These are phyloP conservation scores for Chloroclysta siterata DNA, from an alignment of 2,888 invertebrate genomes.

Conservation along the genomic window DNA sequence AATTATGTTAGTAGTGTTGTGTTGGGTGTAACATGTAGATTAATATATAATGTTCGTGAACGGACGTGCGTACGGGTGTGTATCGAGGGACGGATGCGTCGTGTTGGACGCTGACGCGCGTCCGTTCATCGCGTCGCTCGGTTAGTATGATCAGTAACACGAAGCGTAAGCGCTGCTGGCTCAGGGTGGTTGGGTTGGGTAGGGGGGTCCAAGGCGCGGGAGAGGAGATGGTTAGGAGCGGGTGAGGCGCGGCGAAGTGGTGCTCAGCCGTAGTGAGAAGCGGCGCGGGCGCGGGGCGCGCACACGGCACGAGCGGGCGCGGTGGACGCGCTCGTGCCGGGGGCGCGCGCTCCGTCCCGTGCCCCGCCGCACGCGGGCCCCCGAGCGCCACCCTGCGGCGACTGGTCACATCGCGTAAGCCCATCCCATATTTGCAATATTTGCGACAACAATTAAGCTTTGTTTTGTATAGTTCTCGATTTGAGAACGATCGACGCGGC, in stretches of 20 bases:
- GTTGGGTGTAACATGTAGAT: conserved; percentile 70
- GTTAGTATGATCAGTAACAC: conserved; percentile 77
- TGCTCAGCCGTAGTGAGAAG: conserved; percentile 73
- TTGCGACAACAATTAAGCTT: conserved; percentile 85
- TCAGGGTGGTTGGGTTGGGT: conserved; percentile 35
- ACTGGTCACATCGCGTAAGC: conserved; percentile 90
- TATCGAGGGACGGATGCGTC: conserved; percentile 36
- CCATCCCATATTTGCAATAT: conserved; percentile 86
- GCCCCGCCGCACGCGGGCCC: conserved; percentile 73
- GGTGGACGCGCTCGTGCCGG: conserved; percentile 26
- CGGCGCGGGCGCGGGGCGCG: conserved; percentile 76
- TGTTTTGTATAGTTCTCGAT: conserved; percentile 70
- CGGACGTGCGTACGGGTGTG: conserved; percentile 71
- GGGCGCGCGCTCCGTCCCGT: conserved; percentile 76
- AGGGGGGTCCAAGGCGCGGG: conserved; percentile 27
- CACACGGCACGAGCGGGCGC: conserved; percentile 41
- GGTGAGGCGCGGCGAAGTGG: conserved; percentile 70
- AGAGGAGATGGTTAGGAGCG: conserved; percentile 36
- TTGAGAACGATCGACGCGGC: conserved; percentile 76
- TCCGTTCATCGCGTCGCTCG: conserved; percentile 78
- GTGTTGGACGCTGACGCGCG: conserved; percentile 62
- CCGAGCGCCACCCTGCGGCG: conserved; percentile 81
- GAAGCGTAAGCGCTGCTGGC: conserved; percentile 77
- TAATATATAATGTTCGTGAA: conserved; percentile 67
- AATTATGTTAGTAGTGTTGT: conserved; percentile 82